Percentiles rank a stretch among this genome's conserved stretches.
Evolutionary conservation across 2,888 invertebrate species (phyloP).

Genomic region (Thysanoteuthis rhombus): DNA sequence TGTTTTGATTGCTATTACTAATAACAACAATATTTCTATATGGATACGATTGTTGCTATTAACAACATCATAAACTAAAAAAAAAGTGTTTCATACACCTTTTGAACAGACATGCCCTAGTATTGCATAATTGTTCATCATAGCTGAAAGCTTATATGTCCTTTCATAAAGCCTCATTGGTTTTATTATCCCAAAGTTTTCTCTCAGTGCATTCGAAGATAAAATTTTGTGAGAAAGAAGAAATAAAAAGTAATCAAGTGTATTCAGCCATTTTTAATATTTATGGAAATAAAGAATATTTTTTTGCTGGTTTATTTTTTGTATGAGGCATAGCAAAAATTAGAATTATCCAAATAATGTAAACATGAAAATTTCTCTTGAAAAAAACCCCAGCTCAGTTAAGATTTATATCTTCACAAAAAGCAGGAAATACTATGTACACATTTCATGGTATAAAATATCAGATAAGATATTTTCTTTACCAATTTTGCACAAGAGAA

Average conservation of each 20-base stretch:
- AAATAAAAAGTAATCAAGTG: neutral
- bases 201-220: neutral
- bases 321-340: neutral
- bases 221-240: neutral
- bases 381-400: neutral
- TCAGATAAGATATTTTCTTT: neutral
- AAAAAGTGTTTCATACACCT: too few species aligned
- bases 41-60: too few species aligned
- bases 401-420: neutral
- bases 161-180: neutral
- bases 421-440: neutral
- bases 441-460: neutral
- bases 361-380: neutral
- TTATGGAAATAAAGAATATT: neutral
- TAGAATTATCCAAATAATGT: neutral
- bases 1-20: too few species aligned
- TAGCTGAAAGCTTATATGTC: neutral
- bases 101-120: too few species aligned
- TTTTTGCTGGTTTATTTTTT: neutral
- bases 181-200: neutral
- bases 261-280: neutral
- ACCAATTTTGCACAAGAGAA: too few species aligned
- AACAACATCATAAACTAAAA: too few species aligned
- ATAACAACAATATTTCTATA: too few species aligned
- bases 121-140: neutral